Evolutionary conservation across 2,888 invertebrate species (phyloP).

Genomic region (Parasteatoda lunata): DNA sequence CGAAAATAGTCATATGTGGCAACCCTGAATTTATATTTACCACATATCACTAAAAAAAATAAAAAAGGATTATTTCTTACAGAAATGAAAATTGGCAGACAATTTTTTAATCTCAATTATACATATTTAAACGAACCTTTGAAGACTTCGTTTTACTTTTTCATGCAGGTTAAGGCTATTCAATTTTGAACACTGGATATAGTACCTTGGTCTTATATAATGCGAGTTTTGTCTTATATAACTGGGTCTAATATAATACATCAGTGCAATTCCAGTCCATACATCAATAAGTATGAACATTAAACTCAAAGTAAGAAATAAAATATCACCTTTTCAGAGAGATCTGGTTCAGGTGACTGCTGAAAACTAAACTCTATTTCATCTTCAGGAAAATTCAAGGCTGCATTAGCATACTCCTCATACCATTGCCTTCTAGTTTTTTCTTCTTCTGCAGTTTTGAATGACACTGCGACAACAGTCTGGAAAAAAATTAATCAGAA

Average conservation of each 20-base stretch:
- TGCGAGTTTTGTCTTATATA: too few species aligned
- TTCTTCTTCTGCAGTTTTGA: constrained; percentile 53
- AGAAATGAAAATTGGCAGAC: too few species aligned
- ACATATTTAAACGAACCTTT: too few species aligned
- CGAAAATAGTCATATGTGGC: too few species aligned
- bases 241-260: too few species aligned
- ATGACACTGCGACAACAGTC: constrained; percentile 50
- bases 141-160: too few species aligned
- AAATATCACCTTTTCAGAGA: background rate
- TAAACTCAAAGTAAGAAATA: too few species aligned
- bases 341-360: constrained; percentile 15
- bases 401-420: constrained; percentile 27
- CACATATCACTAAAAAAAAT: too few species aligned
- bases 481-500: background rate
- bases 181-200: background rate
- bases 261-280: background rate
- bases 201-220: background rate
- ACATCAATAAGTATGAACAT: background rate
- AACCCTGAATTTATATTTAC: too few species aligned
- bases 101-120: too few species aligned
- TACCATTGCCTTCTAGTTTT: constrained; percentile 26
- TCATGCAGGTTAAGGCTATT: too few species aligned
- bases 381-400: constrained; percentile 26
- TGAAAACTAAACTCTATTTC: constrained; percentile 48
- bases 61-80: too few species aligned